Evolutionary conservation across 2,797 vertebrate genomes (phyloP).

Genomic region (Apodemus agrarius): DNA sequence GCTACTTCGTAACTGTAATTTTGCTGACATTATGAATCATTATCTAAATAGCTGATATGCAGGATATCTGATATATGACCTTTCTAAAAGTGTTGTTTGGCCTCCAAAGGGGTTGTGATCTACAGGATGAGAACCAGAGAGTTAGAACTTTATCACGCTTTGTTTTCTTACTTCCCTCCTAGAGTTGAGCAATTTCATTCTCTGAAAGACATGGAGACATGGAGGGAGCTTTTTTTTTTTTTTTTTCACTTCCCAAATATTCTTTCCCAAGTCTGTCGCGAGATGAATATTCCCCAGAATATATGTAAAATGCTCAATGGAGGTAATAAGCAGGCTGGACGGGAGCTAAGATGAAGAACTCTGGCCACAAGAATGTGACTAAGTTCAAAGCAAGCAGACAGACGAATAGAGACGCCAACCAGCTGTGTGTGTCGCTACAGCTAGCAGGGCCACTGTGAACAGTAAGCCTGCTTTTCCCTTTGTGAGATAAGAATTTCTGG

Average conservation of each 20-base stretch:
- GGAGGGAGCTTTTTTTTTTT: conserved; percentile 5
- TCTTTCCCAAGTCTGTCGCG: not conserved
- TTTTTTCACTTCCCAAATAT: conserved; percentile 40
- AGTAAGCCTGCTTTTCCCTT: not conserved
- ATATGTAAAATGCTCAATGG: not conserved
- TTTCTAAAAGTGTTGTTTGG: not conserved
- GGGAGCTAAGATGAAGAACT: conserved; percentile 16
- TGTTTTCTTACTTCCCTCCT: not conserved
- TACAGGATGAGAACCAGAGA: not conserved
- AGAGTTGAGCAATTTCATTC: conserved; percentile 69
- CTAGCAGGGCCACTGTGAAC: not conserved
- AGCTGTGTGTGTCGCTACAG: not conserved
- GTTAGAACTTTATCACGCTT: conserved; percentile 42
- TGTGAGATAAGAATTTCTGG: not conserved
- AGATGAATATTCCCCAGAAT: conserved; percentile 28
- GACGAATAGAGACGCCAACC: conserved; percentile 10
- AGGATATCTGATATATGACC: not conserved
- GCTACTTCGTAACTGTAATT: not conserved
- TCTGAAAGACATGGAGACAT: conserved; percentile 47
- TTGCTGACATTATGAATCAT: not conserved
- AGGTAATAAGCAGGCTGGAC: conserved; percentile 50
- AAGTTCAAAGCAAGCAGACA: conserved; percentile 5
- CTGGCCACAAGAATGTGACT: conserved; percentile 38
- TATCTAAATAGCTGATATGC: not conserved
- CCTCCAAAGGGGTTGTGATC: not conserved